Base-by-base conservation (phyloP, 2,888 invertebrate species). In the Acleris laterana region DNA sequence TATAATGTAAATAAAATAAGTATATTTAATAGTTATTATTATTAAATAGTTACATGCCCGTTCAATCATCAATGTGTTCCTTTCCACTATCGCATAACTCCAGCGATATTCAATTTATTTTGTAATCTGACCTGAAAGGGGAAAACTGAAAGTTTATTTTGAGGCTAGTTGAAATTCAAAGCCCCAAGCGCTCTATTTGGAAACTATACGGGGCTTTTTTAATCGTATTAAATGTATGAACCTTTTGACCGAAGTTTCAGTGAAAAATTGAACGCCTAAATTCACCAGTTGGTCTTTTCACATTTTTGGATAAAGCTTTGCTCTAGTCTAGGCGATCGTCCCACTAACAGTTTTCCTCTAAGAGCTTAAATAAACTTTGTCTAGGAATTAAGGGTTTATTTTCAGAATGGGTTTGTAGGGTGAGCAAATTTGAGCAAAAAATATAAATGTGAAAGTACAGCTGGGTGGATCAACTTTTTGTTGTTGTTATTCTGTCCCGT, bases 151-250 rank as follows among this genome's bases (percentile, higher is more conserved):
- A n/a, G 44, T 56, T 56, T 3, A 44, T 44, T 20, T 44, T 22
- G 16, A 22, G n/a, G 20, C 56, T 44, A 44, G 56, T 42, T 56
- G 22, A 56, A 22, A 56, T 56, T 42, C 42, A 42, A 55, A 55
- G 42, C 56, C 11, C 55, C 6, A 7, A 13, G 55, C 55, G 20
- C 56, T 56, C 20, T 56, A 22, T 56, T 56, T 56, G 38, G 22
- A 22, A 56, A 56, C 56, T 42, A 56, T 22, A 42, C 56, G 56
- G 22, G 22, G 42, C 1, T 55, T 55, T 56, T 56, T 56, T 44
- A 56, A 56, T 56, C 56, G 56, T 44, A n/a, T 44, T 56, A 22
- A 44, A 19, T 17, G 38, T 56, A 20, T 16, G n/a, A 56, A 56
- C 44, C 56, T 56, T 20, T 56, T 44, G 20, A 20, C 5, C 20